Evolutionary conservation across 1,140 invertebrate genomes (phyloP).

Genomic region (Limonius californicus): DNA sequence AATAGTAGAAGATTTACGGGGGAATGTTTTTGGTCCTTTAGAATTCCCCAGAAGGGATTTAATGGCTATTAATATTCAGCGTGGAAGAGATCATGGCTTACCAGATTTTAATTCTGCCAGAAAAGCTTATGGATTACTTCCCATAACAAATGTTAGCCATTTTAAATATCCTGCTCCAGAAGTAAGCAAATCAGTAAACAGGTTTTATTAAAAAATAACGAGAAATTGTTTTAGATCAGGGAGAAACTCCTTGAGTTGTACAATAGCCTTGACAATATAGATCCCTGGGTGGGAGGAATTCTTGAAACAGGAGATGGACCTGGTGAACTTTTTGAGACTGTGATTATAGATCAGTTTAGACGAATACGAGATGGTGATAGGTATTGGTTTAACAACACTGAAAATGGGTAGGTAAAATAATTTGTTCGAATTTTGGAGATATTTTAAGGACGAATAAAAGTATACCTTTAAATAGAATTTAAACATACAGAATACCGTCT

Average conservation of each 20-base stretch:
- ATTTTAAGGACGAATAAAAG: neutral
- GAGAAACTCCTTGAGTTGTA: slow-evolving; percentile 49
- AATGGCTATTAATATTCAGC: slow-evolving; percentile 65
- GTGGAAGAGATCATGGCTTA: slow-evolving; percentile 63
- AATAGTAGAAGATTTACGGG: slow-evolving; percentile 63
- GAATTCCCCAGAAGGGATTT: slow-evolving; percentile 66
- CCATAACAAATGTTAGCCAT: slow-evolving; percentile 25
- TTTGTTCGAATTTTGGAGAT: neutral
- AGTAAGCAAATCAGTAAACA: neutral
- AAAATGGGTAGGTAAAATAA: slow-evolving; percentile 48
- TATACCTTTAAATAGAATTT: neutral
- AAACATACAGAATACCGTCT: too few relatives aligned
- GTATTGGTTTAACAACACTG: slow-evolving; percentile 58
- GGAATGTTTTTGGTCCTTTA: slow-evolving; percentile 62
- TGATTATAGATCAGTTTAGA: slow-evolving; percentile 56
- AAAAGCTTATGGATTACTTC: slow-evolving; percentile 49
- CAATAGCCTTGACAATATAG: slow-evolving; percentile 53
- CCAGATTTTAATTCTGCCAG: slow-evolving; percentile 65
- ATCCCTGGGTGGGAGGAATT: slow-evolving; percentile 68
- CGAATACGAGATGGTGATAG: slow-evolving; percentile 55
- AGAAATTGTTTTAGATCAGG: slow-evolving; percentile 41
- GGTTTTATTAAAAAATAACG: slow-evolving; percentile 6
- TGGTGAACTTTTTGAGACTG: slow-evolving; percentile 57
- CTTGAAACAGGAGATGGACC: slow-evolving; percentile 59
- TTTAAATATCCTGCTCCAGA: slow-evolving; percentile 25